A percentile compares a stretch with the other conserved stretches of the same genome.
These are phyloP conservation scores for Cromileptes altivelis DNA, from an alignment of 2,113 vertebrate species.

Conservation along the genomic window DNA sequence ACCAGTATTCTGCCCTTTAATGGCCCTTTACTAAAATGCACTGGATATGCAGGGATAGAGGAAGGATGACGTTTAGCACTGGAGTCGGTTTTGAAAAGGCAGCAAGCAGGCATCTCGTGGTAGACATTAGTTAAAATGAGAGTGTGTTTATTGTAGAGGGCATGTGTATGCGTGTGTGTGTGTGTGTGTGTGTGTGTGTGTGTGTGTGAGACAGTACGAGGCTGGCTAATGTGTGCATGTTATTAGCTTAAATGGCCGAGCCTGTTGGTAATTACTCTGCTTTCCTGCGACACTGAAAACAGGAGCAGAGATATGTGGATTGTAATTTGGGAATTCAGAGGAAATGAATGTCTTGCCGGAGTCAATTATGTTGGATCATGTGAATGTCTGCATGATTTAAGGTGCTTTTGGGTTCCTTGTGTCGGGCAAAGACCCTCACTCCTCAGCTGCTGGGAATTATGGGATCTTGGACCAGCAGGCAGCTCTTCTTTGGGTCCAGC, in stretches of 20 bases:
- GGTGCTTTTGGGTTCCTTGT: slow-evolving; percentile 88
- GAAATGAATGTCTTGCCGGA: slow-evolving; percentile 55
- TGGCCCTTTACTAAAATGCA: neutral
- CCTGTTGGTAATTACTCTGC: slow-evolving; percentile 37
- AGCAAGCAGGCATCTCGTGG: slow-evolving; percentile 21
- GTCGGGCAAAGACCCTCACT: slow-evolving; percentile 78
- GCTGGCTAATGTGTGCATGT: slow-evolving; percentile 8
- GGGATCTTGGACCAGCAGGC: slow-evolving; percentile 87
- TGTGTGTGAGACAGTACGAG: neutral
- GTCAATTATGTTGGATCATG: slow-evolving; percentile 57
- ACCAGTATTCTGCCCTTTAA: neutral
- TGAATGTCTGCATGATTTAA: slow-evolving; percentile 59
- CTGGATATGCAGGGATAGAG: neutral
- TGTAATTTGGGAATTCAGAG: slow-evolving; percentile 31
- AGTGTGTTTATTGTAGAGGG: slow-evolving; percentile 4
- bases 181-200: neutral
- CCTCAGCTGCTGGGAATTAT: slow-evolving; percentile 82
- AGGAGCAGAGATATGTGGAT: slow-evolving; percentile 26
- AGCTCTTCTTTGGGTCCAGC: slow-evolving; percentile 83
- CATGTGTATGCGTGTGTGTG: neutral
- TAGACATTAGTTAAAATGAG: slow-evolving; percentile 28
- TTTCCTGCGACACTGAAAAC: slow-evolving; percentile 21
- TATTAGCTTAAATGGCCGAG: slow-evolving; percentile 21
- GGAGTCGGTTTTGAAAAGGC: neutral
- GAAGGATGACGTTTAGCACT: neutral